These are phyloP conservation scores for Synergus gifuensis DNA, from an alignment of 2,888 invertebrate species.

Conservation along the genomic window DNA sequence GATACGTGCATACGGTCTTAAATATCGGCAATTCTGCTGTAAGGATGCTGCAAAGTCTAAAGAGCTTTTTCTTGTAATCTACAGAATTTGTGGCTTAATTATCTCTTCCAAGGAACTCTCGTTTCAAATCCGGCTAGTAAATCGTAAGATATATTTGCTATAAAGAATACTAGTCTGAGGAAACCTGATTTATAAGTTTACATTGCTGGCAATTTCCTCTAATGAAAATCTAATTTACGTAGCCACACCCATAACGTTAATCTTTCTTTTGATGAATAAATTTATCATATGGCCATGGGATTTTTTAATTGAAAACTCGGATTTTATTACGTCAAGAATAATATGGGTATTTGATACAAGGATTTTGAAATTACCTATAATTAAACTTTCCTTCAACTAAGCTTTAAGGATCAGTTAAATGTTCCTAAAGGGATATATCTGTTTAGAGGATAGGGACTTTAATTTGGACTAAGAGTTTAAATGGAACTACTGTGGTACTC, in stretches of 20 bases:
- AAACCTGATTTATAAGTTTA: background rate
- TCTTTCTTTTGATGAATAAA: too few species aligned
- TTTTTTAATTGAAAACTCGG: background rate
- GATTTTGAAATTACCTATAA: background rate
- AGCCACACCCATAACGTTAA: too few species aligned
- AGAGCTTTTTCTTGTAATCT: constrained; percentile 31
- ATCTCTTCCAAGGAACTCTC: constrained; percentile 10
- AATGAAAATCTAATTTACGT: too few species aligned
- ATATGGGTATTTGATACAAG: background rate
- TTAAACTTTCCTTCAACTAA: background rate
- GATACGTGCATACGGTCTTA: constrained; percentile 39
- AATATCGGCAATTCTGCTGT: constrained; percentile 27
- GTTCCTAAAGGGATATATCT: background rate
- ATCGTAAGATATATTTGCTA: background rate
- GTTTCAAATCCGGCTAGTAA: constrained; percentile 15
- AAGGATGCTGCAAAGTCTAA: constrained; percentile 21
- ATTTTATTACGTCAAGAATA: background rate
- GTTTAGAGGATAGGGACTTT: constrained; percentile 8
- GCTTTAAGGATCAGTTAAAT: constrained; percentile 12
- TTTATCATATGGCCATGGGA: background rate
- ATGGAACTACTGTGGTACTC: background rate
- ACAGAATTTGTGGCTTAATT: constrained; percentile 36
- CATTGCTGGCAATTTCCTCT: background rate
- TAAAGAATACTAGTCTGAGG: background rate
- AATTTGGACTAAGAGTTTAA: constrained; percentile 18